Percentiles rank a stretch among this genome's conserved stretches.
Evolutionary conservation across 2,113 vertebrate species (phyloP).

Genomic region (Sceloporus tristichus): DNA sequence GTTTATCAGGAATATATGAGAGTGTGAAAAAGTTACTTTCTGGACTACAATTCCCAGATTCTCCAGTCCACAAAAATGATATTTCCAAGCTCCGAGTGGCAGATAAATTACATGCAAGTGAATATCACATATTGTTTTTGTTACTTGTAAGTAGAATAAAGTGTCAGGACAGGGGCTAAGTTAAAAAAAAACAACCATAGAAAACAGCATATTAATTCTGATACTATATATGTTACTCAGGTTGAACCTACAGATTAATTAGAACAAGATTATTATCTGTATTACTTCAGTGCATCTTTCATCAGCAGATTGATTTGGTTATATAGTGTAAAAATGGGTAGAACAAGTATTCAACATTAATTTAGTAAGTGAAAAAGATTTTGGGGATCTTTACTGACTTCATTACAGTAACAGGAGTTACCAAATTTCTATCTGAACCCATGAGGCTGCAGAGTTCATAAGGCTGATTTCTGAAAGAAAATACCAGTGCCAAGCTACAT

Average conservation of each 20-base stretch:
- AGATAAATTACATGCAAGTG: too few relatives aligned
- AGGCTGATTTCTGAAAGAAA: background rate
- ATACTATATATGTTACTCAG: slow-evolving; percentile 39
- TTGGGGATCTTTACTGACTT: slow-evolving; percentile 41
- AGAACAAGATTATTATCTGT: slow-evolving; percentile 63
- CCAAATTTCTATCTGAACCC: slow-evolving; percentile 41
- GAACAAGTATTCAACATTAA: slow-evolving; percentile 36
- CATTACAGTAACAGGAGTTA: slow-evolving; percentile 52
- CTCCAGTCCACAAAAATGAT: too few relatives aligned
- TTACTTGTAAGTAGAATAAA: too few relatives aligned
- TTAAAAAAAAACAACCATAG: slow-evolving; percentile 15
- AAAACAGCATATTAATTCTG: slow-evolving; percentile 30
- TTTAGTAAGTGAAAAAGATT: slow-evolving; percentile 22
- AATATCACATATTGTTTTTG: too few relatives aligned
- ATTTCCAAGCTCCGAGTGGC: too few relatives aligned
- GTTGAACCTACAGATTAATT: slow-evolving; percentile 63
- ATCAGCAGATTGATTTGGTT: slow-evolving; percentile 53
- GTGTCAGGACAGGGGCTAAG: slow-evolving; percentile 2
- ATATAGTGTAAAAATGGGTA: slow-evolving; percentile 49
- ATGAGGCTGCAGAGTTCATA: slow-evolving; percentile 24
- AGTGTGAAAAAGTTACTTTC: too few relatives aligned
- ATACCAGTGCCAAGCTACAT: slow-evolving; percentile 33
- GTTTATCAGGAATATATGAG: too few relatives aligned
- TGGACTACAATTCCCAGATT: too few relatives aligned
- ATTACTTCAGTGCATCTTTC: slow-evolving; percentile 52